Percentiles rank a stretch among this genome's conserved stretches.
Conservation (phyloP, 2,888 invertebrate genomes). For the Adelognathus sp. region DNA sequence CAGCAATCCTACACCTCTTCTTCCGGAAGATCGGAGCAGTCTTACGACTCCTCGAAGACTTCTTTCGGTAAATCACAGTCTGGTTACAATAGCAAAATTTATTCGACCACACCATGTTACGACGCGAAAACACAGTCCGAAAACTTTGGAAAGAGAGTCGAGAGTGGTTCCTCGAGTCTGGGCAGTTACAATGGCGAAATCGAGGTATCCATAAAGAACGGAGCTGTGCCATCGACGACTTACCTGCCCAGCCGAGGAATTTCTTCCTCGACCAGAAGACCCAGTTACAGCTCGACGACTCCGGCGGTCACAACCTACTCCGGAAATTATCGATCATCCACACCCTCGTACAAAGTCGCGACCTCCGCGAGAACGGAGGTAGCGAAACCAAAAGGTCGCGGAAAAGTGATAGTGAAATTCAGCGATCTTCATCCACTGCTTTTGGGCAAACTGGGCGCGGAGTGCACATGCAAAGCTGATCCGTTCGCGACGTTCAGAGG, state of each 20-base stretch:
- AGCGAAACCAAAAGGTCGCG: slow-evolving; percentile 72
- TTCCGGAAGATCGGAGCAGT: neutral
- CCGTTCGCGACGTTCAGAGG: slow-evolving; percentile 75
- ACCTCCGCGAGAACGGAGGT: slow-evolving; percentile 32
- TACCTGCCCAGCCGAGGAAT: slow-evolving; percentile 15
- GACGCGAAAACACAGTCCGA: neutral
- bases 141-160: slow-evolving; percentile 5
- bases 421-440: slow-evolving; percentile 88
- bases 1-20: slow-evolving; percentile 46
- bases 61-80: slow-evolving; percentile 20
- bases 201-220: slow-evolving; percentile 15
- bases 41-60: slow-evolving; percentile 13
- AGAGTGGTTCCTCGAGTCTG: neutral
- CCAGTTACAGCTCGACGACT: slow-evolving; percentile 31
- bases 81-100: slow-evolving; percentile 20
- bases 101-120: slow-evolving; percentile 47
- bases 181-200: neutral
- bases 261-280: neutral
- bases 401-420: slow-evolving; percentile 85
- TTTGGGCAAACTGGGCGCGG: slow-evolving; percentile 87
- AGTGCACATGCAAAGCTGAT: slow-evolving; percentile 85
- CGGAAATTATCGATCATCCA: slow-evolving; percentile 61
- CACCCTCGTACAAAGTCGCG: slow-evolving; percentile 28
- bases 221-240: neutral
- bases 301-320: slow-evolving; percentile 67